These are phyloP conservation scores for Drosophila pegasa DNA, from an alignment of 2,888 invertebrate genomes.

Conservation along the genomic window DNA sequence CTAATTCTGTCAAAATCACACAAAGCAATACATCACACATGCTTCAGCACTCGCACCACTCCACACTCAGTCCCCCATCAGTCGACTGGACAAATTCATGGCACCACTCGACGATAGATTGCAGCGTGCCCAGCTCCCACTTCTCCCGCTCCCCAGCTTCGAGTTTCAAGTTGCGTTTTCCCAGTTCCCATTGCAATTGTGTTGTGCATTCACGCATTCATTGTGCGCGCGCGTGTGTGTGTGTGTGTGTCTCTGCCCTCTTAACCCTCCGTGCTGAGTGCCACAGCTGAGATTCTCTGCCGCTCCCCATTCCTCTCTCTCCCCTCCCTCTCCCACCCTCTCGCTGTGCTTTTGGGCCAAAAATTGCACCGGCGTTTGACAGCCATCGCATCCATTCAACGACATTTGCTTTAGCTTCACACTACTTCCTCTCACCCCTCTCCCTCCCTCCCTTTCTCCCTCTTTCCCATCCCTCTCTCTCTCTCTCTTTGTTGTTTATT, in stretches of 20 bases:
- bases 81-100: slow-evolving; percentile 71
- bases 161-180: slow-evolving; percentile 2
- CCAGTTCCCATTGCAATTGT: slow-evolving; percentile 44
- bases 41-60: slow-evolving; percentile 14
- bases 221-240: slow-evolving; percentile 37
- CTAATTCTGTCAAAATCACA: slow-evolving; percentile 79
- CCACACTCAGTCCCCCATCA: slow-evolving; percentile 46
- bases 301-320: background rate
- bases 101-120: slow-evolving; percentile 74
- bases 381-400: slow-evolving; percentile 72
- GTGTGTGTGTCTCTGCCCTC: slow-evolving; percentile 12
- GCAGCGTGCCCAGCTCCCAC: slow-evolving; percentile 33
- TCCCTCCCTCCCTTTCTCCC: background rate
- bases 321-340: slow-evolving; percentile 16
- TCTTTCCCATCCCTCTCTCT: background rate
- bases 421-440: too few species aligned
- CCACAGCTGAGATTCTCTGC: slow-evolving; percentile 53
- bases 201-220: slow-evolving; percentile 59
- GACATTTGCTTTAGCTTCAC: slow-evolving; percentile 54
- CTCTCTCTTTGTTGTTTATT: slow-evolving; percentile 2
- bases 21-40: slow-evolving; percentile 77
- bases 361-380: slow-evolving; percentile 75
- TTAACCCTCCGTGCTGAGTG: background rate
- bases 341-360: slow-evolving; percentile 53
- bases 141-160: background rate